Evolutionary conservation across 2,113 vertebrate genomes (phyloP).

Genomic region (Campylomormyrus numenius): DNA sequence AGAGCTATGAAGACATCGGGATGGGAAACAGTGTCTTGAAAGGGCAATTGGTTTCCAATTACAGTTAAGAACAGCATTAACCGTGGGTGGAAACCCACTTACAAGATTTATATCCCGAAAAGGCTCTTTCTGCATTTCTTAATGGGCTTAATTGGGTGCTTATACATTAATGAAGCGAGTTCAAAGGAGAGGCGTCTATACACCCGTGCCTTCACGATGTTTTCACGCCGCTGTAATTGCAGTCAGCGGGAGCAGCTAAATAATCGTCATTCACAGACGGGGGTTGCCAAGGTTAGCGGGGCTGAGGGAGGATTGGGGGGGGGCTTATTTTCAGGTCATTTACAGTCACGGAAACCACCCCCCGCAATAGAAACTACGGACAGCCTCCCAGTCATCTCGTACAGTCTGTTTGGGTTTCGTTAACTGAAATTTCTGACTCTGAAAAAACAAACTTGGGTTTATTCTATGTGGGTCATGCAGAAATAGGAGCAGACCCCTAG

Average conservation of each 20-base stretch:
- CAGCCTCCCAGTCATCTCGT: neutral
- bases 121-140: neutral
- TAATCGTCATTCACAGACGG: conserved; percentile 16
- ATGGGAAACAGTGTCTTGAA: conserved; percentile 39
- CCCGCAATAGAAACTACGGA: neutral
- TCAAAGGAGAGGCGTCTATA: conserved; percentile 43
- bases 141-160: conserved; percentile 49
- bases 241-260: conserved; percentile 31
- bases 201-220: conserved; percentile 38
- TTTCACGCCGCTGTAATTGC: conserved; percentile 42
- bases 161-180: conserved; percentile 50
- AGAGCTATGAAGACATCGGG: conserved; percentile 12
- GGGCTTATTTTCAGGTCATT: neutral
- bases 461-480: neutral
- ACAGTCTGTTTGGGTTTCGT: neutral
- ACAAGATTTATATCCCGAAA: conserved; percentile 32
- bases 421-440: neutral
- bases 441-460: neutral
- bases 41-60: conserved; percentile 39
- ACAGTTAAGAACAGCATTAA: conserved; percentile 45
- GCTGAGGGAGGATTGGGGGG: neutral
- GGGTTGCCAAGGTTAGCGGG: neutral
- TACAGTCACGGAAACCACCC: neutral
- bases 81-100: conserved; percentile 23
- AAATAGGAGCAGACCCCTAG: no score